A percentile compares a stretch with the other conserved stretches of the same genome.
phyloP scores from a whole-genome alignment of 2,888 invertebrate genomes.

The Halocaridina rubra region DNA sequence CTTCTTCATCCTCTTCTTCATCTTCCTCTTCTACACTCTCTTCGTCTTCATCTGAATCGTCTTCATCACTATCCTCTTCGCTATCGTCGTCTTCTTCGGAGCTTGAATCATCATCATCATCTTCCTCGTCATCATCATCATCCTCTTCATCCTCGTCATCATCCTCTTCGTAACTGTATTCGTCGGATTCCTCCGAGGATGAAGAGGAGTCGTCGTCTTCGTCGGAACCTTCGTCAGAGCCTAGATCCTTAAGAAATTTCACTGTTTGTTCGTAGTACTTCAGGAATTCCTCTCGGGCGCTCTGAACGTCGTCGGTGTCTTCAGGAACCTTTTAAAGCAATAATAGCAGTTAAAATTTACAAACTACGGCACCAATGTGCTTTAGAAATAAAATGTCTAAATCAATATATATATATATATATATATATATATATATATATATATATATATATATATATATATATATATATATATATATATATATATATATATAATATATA shows the following conservation, averaged over 20 bases:
- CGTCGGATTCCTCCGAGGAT: background rate
- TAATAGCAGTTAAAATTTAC: too few relatives aligned
- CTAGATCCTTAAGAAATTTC: constrained; percentile 25
- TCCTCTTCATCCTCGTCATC: background rate
- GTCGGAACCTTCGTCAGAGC: constrained; percentile 1
- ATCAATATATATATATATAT: too few relatives aligned
- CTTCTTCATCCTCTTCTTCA: constrained; percentile 5
- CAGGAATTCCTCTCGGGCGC: constrained; percentile 37
- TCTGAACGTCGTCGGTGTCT: constrained; percentile 32
- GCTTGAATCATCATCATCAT: background rate
- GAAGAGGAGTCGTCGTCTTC: constrained; percentile 1
- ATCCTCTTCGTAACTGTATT: background rate
- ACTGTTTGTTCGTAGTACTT: constrained; percentile 36
- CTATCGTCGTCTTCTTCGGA: background rate
- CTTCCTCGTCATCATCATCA: background rate
- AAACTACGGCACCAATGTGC: too few relatives aligned
- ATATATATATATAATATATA: background rate
- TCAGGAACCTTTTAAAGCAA: constrained; percentile 47
- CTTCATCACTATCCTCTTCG: background rate
- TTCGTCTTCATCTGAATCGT: background rate
- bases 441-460: background rate
- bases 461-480: background rate
- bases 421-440: too few relatives aligned
- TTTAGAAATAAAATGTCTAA: too few relatives aligned
- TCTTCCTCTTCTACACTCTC: background rate